Evolutionary conservation across 2,888 invertebrate species (phyloP).

Genomic region (Campoplex capitator): DNA sequence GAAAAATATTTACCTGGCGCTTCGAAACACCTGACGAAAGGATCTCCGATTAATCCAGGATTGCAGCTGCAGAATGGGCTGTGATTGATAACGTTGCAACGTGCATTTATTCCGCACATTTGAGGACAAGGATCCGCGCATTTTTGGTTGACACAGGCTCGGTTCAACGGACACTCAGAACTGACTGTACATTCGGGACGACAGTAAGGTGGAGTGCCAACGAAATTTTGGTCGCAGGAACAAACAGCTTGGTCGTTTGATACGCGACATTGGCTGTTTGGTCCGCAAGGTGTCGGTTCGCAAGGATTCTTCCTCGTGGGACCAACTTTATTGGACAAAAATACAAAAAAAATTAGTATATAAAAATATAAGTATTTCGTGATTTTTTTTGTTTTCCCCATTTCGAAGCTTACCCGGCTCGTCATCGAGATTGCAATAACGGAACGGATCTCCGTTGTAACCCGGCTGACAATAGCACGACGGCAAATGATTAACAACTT

Average conservation of each 20-base stretch:
- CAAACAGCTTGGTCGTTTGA: conserved; percentile 90
- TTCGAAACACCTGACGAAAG: conserved; percentile 90
- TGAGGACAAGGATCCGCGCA: conserved; percentile 84
- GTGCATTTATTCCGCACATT: conserved; percentile 84
- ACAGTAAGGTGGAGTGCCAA: conserved; percentile 90
- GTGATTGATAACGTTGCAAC: conserved; percentile 85
- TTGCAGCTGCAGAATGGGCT: conserved; percentile 85
- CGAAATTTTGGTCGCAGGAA: conserved; percentile 89
- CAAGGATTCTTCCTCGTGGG: conserved; percentile 82
- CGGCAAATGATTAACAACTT: conserved; percentile 88
- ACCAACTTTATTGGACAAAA: conserved; percentile 72
- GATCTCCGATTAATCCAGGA: conserved; percentile 89
- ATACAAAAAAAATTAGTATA: neutral
- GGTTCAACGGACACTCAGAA: conserved; percentile 86
- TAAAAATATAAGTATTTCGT: neutral
- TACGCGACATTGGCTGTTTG: conserved; percentile 83
- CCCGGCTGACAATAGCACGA: conserved; percentile 87
- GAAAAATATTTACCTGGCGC: conserved; percentile 80
- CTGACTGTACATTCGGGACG: conserved; percentile 85
- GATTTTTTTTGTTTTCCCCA: neutral
- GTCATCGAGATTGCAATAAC: conserved; percentile 83
- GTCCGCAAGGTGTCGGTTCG: conserved; percentile 84
- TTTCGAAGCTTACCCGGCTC: conserved; percentile 82
- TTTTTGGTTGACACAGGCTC: conserved; percentile 84
- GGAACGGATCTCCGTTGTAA: conserved; percentile 89